Conservation (phyloP, 2,888 invertebrate species). For the Zonitis immaculata region DNA sequence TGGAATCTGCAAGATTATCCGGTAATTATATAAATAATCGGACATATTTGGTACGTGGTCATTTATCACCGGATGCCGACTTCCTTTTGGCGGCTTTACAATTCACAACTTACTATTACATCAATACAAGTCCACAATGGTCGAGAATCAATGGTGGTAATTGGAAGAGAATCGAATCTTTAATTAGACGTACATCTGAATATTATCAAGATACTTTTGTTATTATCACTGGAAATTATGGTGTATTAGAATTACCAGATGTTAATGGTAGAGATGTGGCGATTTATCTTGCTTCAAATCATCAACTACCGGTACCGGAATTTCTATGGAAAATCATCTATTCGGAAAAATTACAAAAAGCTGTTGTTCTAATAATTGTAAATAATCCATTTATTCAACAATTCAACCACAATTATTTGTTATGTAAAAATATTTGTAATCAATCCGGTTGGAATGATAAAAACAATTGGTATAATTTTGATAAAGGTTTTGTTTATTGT, state of each 20-base stretch:
- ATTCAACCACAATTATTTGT: slow-evolving; percentile 25
- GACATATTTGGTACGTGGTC: slow-evolving; percentile 49
- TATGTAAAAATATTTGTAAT: slow-evolving; percentile 45
- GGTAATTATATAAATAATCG: slow-evolving; percentile 38
- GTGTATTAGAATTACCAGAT: slow-evolving; percentile 39
- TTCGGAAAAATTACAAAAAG: slow-evolving; percentile 41
- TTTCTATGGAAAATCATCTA: slow-evolving; percentile 51
- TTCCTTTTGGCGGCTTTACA: slow-evolving; percentile 50
- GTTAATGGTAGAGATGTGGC: slow-evolving; percentile 32
- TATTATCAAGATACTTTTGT: slow-evolving; percentile 39
- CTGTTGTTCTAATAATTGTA: slow-evolving; percentile 51
- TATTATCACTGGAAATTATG: slow-evolving; percentile 47
- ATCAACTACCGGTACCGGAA: slow-evolving; percentile 47
- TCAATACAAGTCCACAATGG: slow-evolving; percentile 54
- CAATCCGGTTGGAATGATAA: slow-evolving; percentile 38
- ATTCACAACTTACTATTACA: slow-evolving; percentile 51
- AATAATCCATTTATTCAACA: slow-evolving; percentile 50
- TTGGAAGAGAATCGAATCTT: slow-evolving; percentile 50
- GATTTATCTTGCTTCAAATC: slow-evolving; percentile 45
- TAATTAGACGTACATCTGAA: slow-evolving; percentile 44
- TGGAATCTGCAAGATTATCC: slow-evolving; percentile 36
- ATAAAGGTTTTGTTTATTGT: slow-evolving; percentile 46
- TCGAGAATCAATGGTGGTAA: slow-evolving; percentile 51
- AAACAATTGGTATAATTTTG: slow-evolving; percentile 31
- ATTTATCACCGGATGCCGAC: slow-evolving; percentile 53